Evolutionary conservation across 2,888 invertebrate genomes (phyloP), one percentile per base, ranked within the genome.

Genomic region (Oscheius sp.): DNA sequence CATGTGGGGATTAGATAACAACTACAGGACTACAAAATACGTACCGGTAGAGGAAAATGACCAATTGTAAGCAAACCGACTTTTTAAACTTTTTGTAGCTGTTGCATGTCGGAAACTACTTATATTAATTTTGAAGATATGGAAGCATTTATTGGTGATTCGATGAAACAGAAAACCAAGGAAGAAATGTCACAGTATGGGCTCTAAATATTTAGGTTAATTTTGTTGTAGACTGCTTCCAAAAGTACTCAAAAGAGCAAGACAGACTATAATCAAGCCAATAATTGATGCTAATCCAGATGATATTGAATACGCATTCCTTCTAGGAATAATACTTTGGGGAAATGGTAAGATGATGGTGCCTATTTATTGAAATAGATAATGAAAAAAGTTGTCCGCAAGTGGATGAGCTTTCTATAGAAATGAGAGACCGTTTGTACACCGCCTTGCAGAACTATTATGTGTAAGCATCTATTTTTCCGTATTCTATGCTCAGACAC

Each of bases 361-460:
- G 26, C 6, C 28, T 28, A 9, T 24, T 12, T n/a, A 38, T n/a
- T 24, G 2, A 12, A 44, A 24, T 24, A 59, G 59, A 44, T 44
- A 8, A n/a, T 8, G 59, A 59, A 24, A 59, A 41, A 14, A 44
- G 44, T 24, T 28, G 30, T 44, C n/a, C 20, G 12, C 28, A 41
- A 41, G 30, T 59, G 4, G 59, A 59, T n/a, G 41, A 14, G 8
- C 26, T 59, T 14, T 17, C 44, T 28, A 20, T 5, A 2, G 4
- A 14, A 9, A 59, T 59, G 59, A 41, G 59, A 41, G 59, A 59
- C 6, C 41, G 44, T n/a, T n/a, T 38, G 14, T 41, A 59, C 30
- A 44, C 26, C 1, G 22, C 41, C 17, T 17, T 59, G 12, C 28
- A 59, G 8, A 17, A 17, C 17, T 41, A 59, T 41, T 59, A 44